Evolutionary conservation across 2,888 invertebrate species (phyloP).

Genomic region (Merodon equestris): DNA sequence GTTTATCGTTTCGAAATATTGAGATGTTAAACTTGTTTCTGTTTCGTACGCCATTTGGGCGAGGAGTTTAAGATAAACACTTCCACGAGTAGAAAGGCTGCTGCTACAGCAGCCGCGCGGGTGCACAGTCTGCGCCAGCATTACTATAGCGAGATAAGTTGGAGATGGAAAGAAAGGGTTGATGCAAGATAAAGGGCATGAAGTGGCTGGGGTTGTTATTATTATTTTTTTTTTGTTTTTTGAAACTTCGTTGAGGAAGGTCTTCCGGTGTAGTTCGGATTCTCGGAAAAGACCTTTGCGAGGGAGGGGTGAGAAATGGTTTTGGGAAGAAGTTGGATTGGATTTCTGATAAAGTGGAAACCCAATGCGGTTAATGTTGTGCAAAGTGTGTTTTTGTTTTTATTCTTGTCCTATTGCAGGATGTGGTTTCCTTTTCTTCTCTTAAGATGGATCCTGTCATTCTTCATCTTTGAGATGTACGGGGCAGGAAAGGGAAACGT

Average conservation of each 20-base stretch:
- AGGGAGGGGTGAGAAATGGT: not conserved
- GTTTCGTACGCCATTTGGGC: conserved; percentile 34
- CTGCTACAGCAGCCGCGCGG: not conserved
- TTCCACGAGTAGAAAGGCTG: conserved; percentile 37
- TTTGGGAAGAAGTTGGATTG: not conserved
- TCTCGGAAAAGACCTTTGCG: not conserved
- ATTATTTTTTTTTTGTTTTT: conserved; percentile 10
- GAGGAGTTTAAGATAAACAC: conserved; percentile 44
- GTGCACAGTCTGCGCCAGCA: not conserved
- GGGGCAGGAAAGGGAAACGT: too few species aligned
- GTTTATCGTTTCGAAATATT: conserved; percentile 61
- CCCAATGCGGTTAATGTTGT: not conserved
- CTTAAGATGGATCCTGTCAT: too few species aligned
- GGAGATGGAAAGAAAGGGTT: conserved; percentile 38
- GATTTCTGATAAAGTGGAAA: not conserved
- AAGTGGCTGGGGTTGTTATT: too few species aligned
- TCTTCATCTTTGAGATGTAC: too few species aligned
- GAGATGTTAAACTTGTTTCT: conserved; percentile 47
- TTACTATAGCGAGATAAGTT: conserved; percentile 23
- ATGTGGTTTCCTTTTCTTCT: too few species aligned
- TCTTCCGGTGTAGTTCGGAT: conserved; percentile 35
- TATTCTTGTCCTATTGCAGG: too few species aligned
- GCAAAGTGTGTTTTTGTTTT: too few species aligned
- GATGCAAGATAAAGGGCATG: conserved; percentile 25
- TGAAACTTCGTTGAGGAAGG: conserved; percentile 18